Percentiles rank a stretch among this genome's conserved stretches.
These are phyloP conservation scores for Dicyrtoma fusca DNA, from an alignment of 2,888 invertebrate genomes.

Conservation along the genomic window DNA sequence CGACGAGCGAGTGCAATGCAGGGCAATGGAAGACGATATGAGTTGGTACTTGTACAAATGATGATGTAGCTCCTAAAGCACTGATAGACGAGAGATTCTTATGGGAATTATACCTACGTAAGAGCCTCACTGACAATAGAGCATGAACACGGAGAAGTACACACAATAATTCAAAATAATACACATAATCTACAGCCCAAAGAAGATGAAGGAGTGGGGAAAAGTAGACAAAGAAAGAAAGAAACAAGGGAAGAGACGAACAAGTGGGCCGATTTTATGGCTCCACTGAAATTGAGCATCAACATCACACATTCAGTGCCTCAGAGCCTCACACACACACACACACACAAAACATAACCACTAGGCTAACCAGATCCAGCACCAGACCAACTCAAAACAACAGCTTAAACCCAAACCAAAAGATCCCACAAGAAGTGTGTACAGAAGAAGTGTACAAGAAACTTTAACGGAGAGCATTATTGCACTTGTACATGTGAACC, in stretches of 20 bases:
- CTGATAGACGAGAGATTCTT: too few species aligned
- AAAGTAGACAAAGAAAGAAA: neutral
- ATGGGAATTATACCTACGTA: neutral
- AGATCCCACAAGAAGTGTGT: neutral
- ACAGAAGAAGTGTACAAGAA: too few species aligned
- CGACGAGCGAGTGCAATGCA: too few species aligned
- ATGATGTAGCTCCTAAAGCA: too few species aligned
- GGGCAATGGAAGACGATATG: too few species aligned
- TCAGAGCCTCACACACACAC: neutral
- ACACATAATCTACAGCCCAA: constrained; percentile 25
- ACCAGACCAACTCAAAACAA: neutral
- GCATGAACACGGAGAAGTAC: constrained; percentile 11
- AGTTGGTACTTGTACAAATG: too few species aligned
- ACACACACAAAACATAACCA: neutral
- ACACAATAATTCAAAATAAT: constrained; percentile 40
- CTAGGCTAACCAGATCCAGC: neutral
- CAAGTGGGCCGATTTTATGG: constrained; percentile 31
- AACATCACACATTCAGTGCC: constrained; percentile 10
- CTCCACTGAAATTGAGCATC: constrained; percentile 30
- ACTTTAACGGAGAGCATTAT: too few species aligned
- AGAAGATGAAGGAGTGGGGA: neutral
- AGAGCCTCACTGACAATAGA: neutral
- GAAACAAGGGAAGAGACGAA: neutral
- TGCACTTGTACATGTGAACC: too few species aligned
- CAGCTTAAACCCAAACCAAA: neutral